These are phyloP conservation scores for Allophyes oxyacanthae DNA, from an alignment of 2,888 invertebrate species.

Conservation along the genomic window DNA sequence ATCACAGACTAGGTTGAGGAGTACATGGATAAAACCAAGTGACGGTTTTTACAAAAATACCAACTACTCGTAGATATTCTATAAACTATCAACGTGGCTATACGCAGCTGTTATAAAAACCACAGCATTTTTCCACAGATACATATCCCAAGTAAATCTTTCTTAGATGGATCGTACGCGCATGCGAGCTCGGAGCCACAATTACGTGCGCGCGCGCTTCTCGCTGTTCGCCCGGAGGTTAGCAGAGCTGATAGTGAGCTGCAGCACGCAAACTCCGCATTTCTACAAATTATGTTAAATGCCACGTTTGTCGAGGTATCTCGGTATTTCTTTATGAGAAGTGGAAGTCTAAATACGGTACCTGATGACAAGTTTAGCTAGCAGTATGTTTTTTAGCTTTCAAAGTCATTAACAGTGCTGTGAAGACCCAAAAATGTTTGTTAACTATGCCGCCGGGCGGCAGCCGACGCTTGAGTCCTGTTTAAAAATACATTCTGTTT, in stretches of 20 bases:
- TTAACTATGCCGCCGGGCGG: no score
- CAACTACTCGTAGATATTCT: no score
- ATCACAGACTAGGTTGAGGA: no score
- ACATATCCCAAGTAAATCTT: constrained; percentile 22
- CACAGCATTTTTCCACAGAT: constrained; percentile 19
- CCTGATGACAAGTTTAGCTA: constrained; percentile 6
- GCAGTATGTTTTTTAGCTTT: no score
- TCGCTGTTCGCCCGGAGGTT: constrained; percentile 26
- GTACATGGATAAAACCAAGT: no score
- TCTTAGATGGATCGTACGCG: constrained; percentile 11
- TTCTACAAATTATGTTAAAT: constrained; percentile 40
- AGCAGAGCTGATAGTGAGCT: constrained; percentile 13
- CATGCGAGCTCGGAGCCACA: constrained; percentile 39
- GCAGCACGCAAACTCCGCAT: constrained; percentile 29
- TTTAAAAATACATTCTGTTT: no score
- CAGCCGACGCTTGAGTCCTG: no score
- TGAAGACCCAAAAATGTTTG: no score
- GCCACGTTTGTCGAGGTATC: constrained; percentile 24
- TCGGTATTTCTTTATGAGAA: constrained; percentile 19
- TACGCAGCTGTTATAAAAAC: no score
- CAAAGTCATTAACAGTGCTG: no score
- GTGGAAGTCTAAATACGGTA: constrained; percentile 22
- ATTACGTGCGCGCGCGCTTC: constrained; percentile 42
- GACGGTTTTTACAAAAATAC: no score
- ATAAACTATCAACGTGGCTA: no score